These are phyloP conservation scores for Hyppa rectilinea DNA, from an alignment of 2,888 invertebrate genomes.

Conservation along the genomic window DNA sequence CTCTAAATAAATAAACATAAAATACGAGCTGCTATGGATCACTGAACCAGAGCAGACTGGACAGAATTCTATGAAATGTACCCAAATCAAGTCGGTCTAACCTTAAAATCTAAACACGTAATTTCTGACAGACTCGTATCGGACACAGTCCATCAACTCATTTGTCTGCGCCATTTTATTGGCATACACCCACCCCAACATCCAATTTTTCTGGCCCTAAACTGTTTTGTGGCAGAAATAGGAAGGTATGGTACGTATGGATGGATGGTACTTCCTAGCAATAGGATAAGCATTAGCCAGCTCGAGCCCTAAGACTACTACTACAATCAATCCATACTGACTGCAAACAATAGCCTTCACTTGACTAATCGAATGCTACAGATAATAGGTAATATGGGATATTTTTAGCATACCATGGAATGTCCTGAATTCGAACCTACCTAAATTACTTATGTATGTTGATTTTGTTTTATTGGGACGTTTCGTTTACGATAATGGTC, in stretches of 20 bases:
- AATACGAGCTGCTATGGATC: too few relatives aligned
- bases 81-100: too few relatives aligned
- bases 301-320: not conserved
- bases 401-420: not conserved
- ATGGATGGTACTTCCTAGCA: not conserved
- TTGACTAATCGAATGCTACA: not conserved
- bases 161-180: not conserved
- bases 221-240: not conserved
- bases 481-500: not conserved
- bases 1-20: too few relatives aligned
- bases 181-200: not conserved
- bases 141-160: too few relatives aligned
- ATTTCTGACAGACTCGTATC: too few relatives aligned
- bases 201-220: not conserved
- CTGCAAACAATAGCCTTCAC: not conserved
- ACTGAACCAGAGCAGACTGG: too few relatives aligned
- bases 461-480: not conserved
- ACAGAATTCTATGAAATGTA: too few relatives aligned
- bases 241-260: too few relatives aligned
- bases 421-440: not conserved
- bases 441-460: not conserved
- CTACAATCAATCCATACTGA: not conserved
- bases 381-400: not conserved
- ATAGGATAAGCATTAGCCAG: not conserved
- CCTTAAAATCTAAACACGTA: too few relatives aligned